Evolutionary conservation across 2,888 invertebrate species (phyloP).

Genomic region (Coremacera marginata): DNA sequence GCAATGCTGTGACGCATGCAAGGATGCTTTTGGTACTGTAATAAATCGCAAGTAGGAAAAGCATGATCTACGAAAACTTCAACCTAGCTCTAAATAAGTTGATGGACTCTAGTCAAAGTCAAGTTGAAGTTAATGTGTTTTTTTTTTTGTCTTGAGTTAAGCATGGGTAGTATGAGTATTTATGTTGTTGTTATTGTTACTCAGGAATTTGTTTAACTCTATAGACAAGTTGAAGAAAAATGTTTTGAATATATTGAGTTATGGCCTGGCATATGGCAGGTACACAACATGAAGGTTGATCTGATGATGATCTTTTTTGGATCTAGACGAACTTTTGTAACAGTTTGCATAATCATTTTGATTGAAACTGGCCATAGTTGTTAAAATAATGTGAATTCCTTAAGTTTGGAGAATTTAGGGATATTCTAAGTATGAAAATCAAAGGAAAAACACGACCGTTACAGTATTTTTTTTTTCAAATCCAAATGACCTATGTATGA

Average conservation of each 20-base stretch:
- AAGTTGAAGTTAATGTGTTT: conserved; percentile 39
- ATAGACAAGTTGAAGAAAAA: background rate
- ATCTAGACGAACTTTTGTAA: too few species aligned
- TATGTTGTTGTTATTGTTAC: background rate
- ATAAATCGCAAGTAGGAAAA: conserved; percentile 25
- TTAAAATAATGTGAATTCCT: too few species aligned
- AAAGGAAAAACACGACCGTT: too few species aligned
- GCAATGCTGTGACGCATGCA: conserved; percentile 10
- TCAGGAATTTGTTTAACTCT: conserved; percentile 2
- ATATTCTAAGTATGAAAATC: too few species aligned
- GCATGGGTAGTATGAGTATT: background rate
- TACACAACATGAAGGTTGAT: conserved; percentile 50
- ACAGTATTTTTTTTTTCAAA: too few species aligned
- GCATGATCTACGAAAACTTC: conserved; percentile 23
- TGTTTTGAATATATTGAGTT: conserved; percentile 63
- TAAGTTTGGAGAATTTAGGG: too few species aligned
- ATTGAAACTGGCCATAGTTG: too few species aligned
- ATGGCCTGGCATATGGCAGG: conserved; percentile 66
- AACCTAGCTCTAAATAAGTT: conserved; percentile 32
- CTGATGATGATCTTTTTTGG: too few species aligned
- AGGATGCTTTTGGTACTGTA: background rate
- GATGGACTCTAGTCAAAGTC: conserved; percentile 54
- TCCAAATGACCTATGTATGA: too few species aligned
- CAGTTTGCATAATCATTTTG: too few species aligned
- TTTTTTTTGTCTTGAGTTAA: background rate